Evolutionary conservation across 2,888 invertebrate species (phyloP).

Genomic region (Acrocera orbiculus): DNA sequence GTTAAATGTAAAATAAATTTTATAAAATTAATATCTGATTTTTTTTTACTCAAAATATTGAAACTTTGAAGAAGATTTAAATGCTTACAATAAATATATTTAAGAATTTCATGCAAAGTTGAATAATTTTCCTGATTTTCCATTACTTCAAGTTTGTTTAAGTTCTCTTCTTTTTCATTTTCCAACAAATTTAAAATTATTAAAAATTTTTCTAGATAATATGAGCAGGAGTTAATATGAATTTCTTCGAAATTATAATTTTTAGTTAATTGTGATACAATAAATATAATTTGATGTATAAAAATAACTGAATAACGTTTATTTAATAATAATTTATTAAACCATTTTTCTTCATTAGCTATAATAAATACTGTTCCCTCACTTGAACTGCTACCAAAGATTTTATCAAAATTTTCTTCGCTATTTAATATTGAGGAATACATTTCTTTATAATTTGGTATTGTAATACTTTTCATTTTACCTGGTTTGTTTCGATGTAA

Average conservation of each 20-base stretch:
- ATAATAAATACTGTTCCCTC: not conserved
- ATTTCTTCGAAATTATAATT: conserved; percentile 15
- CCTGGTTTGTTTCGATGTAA: conserved; percentile 9
- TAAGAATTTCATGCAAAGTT: conserved; percentile 18
- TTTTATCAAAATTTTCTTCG: conserved; percentile 11
- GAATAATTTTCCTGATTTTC: conserved; percentile 4
- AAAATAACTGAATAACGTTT: conserved; percentile 23
- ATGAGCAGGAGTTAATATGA: not conserved
- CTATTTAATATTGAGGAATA: conserved; percentile 14
- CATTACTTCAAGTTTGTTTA: not conserved
- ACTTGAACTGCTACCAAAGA: too few relatives aligned
- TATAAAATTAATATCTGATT: conserved; percentile 18
- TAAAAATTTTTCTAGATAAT: conserved; percentile 6
- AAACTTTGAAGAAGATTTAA: conserved; percentile 18
- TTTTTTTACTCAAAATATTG: conserved; percentile 17
- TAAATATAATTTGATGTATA: conserved; percentile 21
- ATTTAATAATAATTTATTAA: conserved; percentile 17
- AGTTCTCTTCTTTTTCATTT: conserved; percentile 2
- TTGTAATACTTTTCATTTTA: conserved; percentile 5
- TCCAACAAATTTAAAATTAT: conserved; percentile 2
- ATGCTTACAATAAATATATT: conserved; percentile 24
- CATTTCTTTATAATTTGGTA: conserved; percentile 17
- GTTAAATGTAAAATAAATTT: conserved; percentile 19
- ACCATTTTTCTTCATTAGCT: conserved; percentile 7
- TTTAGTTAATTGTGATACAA: conserved; percentile 16